Base-by-base conservation (phyloP, 2,888 invertebrate species). In the Agonopterix heracliana region DNA sequence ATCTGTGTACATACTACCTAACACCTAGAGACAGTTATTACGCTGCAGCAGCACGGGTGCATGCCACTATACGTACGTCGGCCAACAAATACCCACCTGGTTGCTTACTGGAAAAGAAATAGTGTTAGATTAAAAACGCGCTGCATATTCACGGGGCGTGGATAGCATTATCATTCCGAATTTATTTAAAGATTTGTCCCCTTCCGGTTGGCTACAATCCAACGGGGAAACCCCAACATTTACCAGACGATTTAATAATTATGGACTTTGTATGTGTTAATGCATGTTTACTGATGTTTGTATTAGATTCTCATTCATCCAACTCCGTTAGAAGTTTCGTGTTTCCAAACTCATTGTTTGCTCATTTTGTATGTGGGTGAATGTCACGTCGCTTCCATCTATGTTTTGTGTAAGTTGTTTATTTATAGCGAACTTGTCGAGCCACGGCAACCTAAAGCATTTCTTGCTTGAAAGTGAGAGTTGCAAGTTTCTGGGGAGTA, bases 211-310 rank as follows among this genome's bases (percentile, higher is more conserved):
- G 87, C 86, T 68, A 54, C 62, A 55, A 61, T 79, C 87, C 87
- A 87, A 80, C 73, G 78, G 85, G 86, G 85, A 78, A 82, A 77
- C 82, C 85, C 87, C 66, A 68, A 74, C 47, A 74, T 77, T 78
- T 78, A 81, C 80, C 79, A 83, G 83, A 85, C 82, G 78, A 78
- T 82, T 78, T 77, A 78, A 80, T 82, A 80, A 83, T 82, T 82
- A 79, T 74, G 74, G 72, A 72, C 73, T 76, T 77, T 76, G 66
- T 72, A 38, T 11, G 68, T 68, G 75, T 76, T 74, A 71, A 70
- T 71, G 70, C 69, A 66, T 70, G 66, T 71, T 63, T 67, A 66
- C 66, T 63, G 59, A 63, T 64, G 59, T 66, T 61, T 59, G 55
- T 58, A 60, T 59, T 58, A 50, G 57, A 69, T 72, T 1, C 38